Conservation (phyloP, 2,797 vertebrate species). For the Anomalospiza imberbis region DNA sequence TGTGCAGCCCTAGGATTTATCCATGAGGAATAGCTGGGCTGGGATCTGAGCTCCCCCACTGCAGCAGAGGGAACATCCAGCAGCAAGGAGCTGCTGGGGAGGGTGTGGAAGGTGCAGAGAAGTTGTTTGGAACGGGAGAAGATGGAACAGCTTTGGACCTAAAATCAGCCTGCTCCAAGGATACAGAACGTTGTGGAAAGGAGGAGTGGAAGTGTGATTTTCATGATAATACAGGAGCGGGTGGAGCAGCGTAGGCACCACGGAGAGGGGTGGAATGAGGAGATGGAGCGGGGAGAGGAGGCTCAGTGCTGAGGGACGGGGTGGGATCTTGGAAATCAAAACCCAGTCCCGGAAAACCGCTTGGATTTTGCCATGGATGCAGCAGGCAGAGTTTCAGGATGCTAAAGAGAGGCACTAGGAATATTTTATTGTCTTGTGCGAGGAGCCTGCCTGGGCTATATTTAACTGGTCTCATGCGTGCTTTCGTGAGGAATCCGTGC, state of each 20-base stretch:
- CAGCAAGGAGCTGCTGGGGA: background rate
- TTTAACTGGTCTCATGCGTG: background rate
- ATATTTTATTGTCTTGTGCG: background rate
- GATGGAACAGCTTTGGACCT: constrained; percentile 14
- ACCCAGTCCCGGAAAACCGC: background rate
- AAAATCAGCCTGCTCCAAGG: background rate
- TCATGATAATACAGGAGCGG: background rate
- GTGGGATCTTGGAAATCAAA: background rate
- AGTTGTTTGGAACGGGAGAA: background rate
- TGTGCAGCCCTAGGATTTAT: background rate
- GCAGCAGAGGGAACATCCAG: background rate
- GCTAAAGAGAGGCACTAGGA: background rate
- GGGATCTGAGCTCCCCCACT: background rate
- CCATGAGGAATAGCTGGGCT: background rate
- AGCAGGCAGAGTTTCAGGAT: background rate
- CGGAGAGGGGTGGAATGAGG: background rate
- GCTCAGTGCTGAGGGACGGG: background rate
- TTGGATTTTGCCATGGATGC: accelerated
- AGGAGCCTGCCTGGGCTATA: background rate
- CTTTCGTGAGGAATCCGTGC: background rate
- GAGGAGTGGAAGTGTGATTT: background rate
- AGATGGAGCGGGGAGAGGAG: background rate
- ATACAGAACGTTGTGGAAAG: background rate
- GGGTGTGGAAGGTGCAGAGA: background rate
- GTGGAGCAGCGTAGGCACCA: background rate